Percentiles rank a stretch among this genome's conserved stretches.
Conservation (phyloP, 2,797 vertebrate species). For the Rhynchonycteris naso region DNA sequence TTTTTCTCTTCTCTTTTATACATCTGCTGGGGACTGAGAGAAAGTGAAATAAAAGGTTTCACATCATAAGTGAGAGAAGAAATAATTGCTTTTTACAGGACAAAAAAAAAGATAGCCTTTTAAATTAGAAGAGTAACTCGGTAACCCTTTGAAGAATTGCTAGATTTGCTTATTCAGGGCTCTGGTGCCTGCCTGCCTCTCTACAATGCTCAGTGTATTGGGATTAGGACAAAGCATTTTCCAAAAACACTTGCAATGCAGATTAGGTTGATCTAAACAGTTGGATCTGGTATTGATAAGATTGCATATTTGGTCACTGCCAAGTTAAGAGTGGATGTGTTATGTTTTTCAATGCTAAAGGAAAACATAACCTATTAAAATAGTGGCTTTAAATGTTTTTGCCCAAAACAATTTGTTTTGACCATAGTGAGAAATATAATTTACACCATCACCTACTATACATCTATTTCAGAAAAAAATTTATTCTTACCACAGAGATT, state of each 20-base stretch:
- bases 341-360: background rate
- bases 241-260: background rate
- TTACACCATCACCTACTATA: background rate
- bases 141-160: background rate
- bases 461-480: background rate
- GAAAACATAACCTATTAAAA: background rate
- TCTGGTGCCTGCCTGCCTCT: background rate
- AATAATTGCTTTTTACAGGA: background rate
- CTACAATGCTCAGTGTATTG: background rate
- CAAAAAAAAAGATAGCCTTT: background rate
- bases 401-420: background rate
- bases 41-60: background rate
- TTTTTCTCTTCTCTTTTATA: background rate
- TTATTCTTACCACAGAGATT: background rate
- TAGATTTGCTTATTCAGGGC: background rate
- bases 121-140: background rate
- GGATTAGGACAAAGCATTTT: background rate
- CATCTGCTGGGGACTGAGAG: background rate
- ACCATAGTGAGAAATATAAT: background rate
- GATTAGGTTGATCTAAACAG: background rate
- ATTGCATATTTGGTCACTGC: background rate
- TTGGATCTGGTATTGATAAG: background rate
- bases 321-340: background rate
- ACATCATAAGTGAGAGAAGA: background rate
- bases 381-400: background rate